Conservation (phyloP, 2,113 vertebrate species). For the Cyphomyrus plagiostoma region DNA sequence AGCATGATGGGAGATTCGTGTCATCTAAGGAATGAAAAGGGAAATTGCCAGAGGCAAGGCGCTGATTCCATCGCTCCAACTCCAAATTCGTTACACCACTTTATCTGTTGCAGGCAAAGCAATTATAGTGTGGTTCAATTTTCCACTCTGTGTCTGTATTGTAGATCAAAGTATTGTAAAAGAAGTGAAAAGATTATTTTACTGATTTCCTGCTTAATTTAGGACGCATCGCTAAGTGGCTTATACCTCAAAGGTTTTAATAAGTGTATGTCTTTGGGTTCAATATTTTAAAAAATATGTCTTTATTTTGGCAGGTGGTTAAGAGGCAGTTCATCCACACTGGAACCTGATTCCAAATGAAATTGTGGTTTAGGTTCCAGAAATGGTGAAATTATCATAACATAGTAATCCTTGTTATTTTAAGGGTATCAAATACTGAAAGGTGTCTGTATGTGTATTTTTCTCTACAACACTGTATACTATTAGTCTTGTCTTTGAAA, state of each 20-base stretch:
- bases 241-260: slow-evolving; percentile 30
- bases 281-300: slow-evolving; percentile 24
- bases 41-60: slow-evolving; percentile 72
- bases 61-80: slow-evolving; percentile 86
- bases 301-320: slow-evolving; percentile 20
- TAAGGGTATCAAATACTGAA: neutral
- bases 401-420: neutral
- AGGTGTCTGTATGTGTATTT: neutral
- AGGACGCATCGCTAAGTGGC: slow-evolving; percentile 28
- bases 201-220: slow-evolving; percentile 33
- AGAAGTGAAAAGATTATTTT: slow-evolving; percentile 32
- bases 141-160: slow-evolving; percentile 77
- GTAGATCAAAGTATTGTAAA: slow-evolving; percentile 76
- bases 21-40: slow-evolving; percentile 77
- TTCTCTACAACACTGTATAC: neutral
- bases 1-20: slow-evolving; percentile 71
- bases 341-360: neutral
- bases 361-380: slow-evolving; percentile 2
- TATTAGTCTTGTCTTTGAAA: neutral
- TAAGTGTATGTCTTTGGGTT: slow-evolving; percentile 27
- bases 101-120: slow-evolving; percentile 82
- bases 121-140: slow-evolving; percentile 85
- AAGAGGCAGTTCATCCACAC: neutral
- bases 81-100: slow-evolving; percentile 83
- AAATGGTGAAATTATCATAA: slow-evolving; percentile 12